phyloP scores from a whole-genome alignment of 2,113 vertebrate genomes.

The Eira barbara region DNA sequence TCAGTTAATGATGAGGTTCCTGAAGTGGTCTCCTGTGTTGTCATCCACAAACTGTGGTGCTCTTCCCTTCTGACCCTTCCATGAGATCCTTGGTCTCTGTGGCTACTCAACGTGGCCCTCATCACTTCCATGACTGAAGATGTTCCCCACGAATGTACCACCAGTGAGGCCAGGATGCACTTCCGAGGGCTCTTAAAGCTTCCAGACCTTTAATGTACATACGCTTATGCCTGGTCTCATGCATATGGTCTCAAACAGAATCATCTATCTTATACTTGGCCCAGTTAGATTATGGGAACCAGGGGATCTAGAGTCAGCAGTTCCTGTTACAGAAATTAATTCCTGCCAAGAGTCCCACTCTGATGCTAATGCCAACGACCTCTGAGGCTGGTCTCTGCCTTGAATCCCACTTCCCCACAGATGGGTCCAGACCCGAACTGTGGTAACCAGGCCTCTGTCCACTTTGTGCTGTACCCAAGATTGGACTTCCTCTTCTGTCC shows the following conservation, averaged over 20 bases:
- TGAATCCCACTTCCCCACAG: background rate
- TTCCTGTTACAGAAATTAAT: background rate
- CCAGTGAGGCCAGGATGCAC: background rate
- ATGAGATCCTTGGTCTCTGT: background rate
- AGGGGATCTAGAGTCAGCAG: background rate
- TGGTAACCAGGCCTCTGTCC: too few relatives aligned
- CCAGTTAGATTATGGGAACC: background rate
- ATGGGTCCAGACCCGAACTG: background rate
- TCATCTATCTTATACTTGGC: background rate
- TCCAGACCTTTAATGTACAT: background rate
- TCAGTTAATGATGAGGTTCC: background rate
- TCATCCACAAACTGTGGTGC: background rate
- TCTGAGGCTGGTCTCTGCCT: background rate
- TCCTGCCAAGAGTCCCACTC: background rate
- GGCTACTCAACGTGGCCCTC: background rate
- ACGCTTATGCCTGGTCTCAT: background rate
- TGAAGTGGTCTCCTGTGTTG: background rate
- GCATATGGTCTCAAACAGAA: background rate
- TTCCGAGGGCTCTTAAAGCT: background rate
- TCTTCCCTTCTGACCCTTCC: background rate
- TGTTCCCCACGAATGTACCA: background rate
- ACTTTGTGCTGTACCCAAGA: background rate
- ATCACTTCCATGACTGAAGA: background rate
- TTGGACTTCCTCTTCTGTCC: background rate
- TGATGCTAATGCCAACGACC: background rate